Base-by-base conservation (phyloP, 2,888 invertebrate genomes). In the Callinectes sapidus region DNA sequence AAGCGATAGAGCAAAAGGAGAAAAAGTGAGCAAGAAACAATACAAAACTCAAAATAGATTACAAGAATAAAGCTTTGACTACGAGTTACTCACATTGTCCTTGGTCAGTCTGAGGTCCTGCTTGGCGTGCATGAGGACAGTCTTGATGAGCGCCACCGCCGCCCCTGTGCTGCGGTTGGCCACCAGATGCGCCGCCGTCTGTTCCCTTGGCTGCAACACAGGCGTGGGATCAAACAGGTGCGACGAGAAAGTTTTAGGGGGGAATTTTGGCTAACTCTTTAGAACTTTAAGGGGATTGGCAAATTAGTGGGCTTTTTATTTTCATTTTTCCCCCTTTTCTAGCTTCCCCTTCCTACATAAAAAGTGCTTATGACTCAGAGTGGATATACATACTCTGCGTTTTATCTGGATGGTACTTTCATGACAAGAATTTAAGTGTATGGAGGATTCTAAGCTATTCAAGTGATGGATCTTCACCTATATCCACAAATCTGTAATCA, bases 151-250 rank as follows among this genome's bases (percentile, higher is more conserved):
- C 95, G 98, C 97, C 92, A 99, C 98, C 6, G 99, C 98, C 18
- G 98, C 98, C 28, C 98, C 98, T 0, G 98, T 98, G 96, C 98
- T 98, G 95, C 99, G 97, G 95, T 98, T 98, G 91, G 99, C 98
- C 94, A 99, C 99, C 96, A 99, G 96, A 96, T 99, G 99, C 1
- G 99, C 97, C 1, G 99, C 98, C 10, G 99, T 98, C 96, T 99
- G 99, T 95, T 98, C 97, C 94, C 98, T 97, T 94, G 98, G 97
- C 99, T 99, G 96, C 66, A 89, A 89, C 55, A 90, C 71, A 89
- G 89, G 89, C 10, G 71, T 16, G 66, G 66, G 88, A 54, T 81
- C 81, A 55, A 54, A 61, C 32, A 55, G 55, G 71, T 55, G 35
- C 14, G 14, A 32, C 16, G 35, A 10, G 35, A 23, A 42, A 39